Conservation (phyloP, 2,888 invertebrate species). For the Eurois occulta region DNA sequence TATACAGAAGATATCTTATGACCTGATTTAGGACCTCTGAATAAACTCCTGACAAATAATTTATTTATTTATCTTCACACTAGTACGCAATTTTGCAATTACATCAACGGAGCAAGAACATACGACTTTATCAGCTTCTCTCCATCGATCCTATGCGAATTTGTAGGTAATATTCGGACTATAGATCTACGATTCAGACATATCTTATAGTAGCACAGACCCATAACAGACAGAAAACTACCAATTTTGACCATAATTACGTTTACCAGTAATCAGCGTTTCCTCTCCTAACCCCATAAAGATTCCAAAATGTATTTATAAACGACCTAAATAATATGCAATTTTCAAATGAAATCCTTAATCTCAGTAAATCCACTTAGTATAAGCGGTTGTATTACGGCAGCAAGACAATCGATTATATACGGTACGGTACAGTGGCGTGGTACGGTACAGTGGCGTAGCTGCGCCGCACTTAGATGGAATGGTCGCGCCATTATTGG, state of each 20-base stretch:
- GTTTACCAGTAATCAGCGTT: not conserved
- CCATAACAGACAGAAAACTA: no score
- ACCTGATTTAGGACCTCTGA: not conserved
- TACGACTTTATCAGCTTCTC: not conserved
- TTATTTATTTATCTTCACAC: not conserved
- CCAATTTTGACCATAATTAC: not conserved
- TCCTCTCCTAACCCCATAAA: not conserved
- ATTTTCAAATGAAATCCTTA: constrained; percentile 44
- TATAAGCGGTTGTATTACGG: constrained; percentile 58
- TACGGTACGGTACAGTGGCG: constrained; percentile 64
- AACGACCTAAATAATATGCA: constrained; percentile 16
- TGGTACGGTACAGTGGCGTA: constrained; percentile 59
- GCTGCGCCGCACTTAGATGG: constrained; percentile 69
- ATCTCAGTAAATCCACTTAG: constrained; percentile 47
- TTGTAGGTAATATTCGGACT: not conserved
- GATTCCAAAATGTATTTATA: constrained; percentile 13
- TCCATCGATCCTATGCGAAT: not conserved
- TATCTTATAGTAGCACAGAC: no score
- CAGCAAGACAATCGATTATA: constrained; percentile 75
- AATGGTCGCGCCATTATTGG: constrained; percentile 83
- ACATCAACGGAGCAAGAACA: not conserved
- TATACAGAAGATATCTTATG: not conserved
- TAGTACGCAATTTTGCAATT: not conserved
- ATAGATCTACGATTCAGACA: not conserved
- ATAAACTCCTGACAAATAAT: not conserved